Evolutionary conservation across 2,888 invertebrate genomes (phyloP), one percentile per base, ranked within the genome.

Genomic region (Tipula confusa): DNA sequence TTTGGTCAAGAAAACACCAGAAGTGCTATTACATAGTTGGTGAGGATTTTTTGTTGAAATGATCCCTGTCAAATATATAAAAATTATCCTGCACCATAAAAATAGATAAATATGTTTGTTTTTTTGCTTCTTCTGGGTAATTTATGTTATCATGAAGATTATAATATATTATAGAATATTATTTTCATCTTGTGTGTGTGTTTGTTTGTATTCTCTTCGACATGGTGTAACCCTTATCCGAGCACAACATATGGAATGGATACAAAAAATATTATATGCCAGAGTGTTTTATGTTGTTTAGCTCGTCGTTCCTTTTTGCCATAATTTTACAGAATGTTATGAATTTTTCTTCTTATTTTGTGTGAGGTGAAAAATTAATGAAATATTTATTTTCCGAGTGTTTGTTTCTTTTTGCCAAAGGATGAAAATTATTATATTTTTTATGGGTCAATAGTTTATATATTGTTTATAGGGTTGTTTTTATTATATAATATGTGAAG

Each of bases 81-180:
- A 64, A 64, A 64, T 64, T 64, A 64, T 64, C 64, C 64, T 24
- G 64, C 18, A 64, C 64, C 64, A 64, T 64, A 64, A 64, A 64
- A 64, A 64, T 64, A 64, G 64, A 64, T 64, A 64, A 64, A 64
- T 64, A 64, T 64, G n/a, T n/a, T n/a, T n/a, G n/a, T n/a, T n/a
- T 64, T 64, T 64, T 64, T 64, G 13, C 24, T 64, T 64, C 64
- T 24, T 64, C 64, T 64, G 64, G 64, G 64, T 64, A 64, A 64
- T 64, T 64, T 64, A 64, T 64, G 64, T 64, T 64, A 24, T 64
- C 64, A 64, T 24, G 64, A 64, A 64, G 64, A 64, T 64, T 64
- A 64, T 43, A 43, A 43, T 64, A 64, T 64, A 64, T 64, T 64
- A 64, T 64, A 24, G 64, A 64, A 64, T 64, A 64, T 64, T 64